A percentile compares a stretch with the other conserved stretches of the same genome.
These are phyloP conservation scores for Sinosuthora webbiana DNA, from an alignment of 2,113 vertebrate species.

Conservation along the genomic window DNA sequence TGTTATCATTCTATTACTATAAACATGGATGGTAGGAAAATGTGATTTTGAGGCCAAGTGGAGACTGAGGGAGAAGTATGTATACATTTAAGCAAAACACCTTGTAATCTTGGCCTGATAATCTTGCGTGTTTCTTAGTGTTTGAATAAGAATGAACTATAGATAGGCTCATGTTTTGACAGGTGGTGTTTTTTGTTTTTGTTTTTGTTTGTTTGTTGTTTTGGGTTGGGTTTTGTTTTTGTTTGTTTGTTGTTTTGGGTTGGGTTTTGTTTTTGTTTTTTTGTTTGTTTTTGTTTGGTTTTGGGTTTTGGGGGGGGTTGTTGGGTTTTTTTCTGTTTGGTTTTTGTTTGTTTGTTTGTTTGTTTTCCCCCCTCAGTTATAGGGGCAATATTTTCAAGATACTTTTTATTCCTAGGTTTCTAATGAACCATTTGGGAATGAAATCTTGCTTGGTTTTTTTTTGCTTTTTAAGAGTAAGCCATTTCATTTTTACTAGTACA, in stretches of 20 bases:
- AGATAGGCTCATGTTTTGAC: neutral
- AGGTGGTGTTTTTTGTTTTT: too few relatives aligned
- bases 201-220: too few relatives aligned
- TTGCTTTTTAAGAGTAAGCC: neutral
- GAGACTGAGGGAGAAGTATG: neutral
- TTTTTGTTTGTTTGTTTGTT: too few relatives aligned
- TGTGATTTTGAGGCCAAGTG: neutral
- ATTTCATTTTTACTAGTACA: neutral
- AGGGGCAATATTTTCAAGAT: neutral
- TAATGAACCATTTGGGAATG: neutral
- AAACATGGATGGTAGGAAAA: neutral
- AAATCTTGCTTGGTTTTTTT: neutral
- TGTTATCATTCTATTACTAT: neutral
- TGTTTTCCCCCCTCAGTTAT: neutral
- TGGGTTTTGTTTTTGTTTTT: too few relatives aligned
- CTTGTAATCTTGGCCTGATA: neutral
- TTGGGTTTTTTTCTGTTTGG: too few relatives aligned
- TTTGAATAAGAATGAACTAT: neutral
- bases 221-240: too few relatives aligned
- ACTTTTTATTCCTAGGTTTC: neutral
- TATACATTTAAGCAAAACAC: neutral
- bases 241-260: too few relatives aligned
- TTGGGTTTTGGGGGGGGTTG: too few relatives aligned
- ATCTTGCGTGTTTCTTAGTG: neutral
- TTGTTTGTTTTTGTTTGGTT: too few relatives aligned